phyloP scores from a whole-genome alignment of 2,797 vertebrate species.

The Danionella dracula region DNA sequence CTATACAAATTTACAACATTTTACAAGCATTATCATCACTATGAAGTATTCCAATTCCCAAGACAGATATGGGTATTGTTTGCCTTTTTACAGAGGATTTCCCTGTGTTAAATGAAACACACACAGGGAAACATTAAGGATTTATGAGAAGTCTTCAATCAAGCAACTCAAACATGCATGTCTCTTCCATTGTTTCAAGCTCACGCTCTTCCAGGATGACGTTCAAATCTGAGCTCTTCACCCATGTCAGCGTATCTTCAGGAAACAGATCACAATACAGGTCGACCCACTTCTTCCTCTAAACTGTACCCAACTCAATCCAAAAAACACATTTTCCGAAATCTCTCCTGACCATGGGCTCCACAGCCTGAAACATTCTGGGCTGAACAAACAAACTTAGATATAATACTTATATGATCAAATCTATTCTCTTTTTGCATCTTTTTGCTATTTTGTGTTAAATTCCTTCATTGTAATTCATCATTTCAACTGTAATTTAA shows the following conservation, averaged over 20 bases:
- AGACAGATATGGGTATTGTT: no score
- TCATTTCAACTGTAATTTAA: no score
- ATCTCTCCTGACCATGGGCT: constrained; percentile 59
- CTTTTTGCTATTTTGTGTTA: no score
- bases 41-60: no score
- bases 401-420: no score
- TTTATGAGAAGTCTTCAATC: constrained; percentile 79
- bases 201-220: constrained; percentile 72
- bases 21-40: no score
- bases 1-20: no score
- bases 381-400: no score
- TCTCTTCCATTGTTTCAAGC: constrained; percentile 51
- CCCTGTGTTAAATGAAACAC: constrained; percentile 89
- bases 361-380: neutral
- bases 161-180: constrained; percentile 65
- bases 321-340: constrained; percentile 68
- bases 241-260: constrained; percentile 92
- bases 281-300: constrained; percentile 93
- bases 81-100: no score
- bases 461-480: no score
- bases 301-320: constrained; percentile 75
- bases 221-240: constrained; percentile 76
- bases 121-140: constrained; percentile 84
- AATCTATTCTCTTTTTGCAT: no score
- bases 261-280: constrained; percentile 98